Percentiles rank a stretch among this genome's conserved stretches.
Conservation (phyloP, 2,888 invertebrate species). For the Yponomeuta plumbellus region DNA sequence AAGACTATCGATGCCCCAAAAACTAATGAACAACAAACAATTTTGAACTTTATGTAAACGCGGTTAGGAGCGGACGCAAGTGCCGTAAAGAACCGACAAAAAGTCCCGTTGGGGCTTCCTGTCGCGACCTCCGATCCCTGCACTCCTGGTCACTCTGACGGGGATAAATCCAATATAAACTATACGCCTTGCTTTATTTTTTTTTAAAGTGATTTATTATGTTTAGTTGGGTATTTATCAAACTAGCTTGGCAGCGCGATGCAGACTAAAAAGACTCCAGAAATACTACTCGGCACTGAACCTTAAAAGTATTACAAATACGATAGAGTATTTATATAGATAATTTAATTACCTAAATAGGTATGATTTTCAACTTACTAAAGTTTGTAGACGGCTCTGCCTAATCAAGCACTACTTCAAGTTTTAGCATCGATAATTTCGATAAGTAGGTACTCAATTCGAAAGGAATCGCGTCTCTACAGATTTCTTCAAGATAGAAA, state of each 20-base stretch:
- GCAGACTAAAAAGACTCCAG: background rate
- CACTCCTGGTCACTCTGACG: constrained; percentile 42
- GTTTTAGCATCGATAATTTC: no score
- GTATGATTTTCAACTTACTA: no score
- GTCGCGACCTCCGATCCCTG: constrained; percentile 31
- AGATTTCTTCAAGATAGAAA: no score
- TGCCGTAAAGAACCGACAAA: constrained; percentile 45
- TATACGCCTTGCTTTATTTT: constrained; percentile 19
- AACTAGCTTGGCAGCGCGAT: constrained; percentile 40
- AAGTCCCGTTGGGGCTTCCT: constrained; percentile 52
- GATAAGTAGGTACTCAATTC: no score
- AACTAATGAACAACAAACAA: background rate
- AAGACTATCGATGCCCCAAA: background rate
- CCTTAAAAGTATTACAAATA: background rate
- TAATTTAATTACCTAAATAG: no score
- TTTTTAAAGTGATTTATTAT: constrained; percentile 45
- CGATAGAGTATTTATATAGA: no score
- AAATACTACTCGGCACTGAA: background rate
- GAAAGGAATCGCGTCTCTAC: no score
- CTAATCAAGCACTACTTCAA: no score
- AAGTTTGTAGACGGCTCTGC: no score
- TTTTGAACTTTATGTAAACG: background rate
- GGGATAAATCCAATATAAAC: constrained; percentile 30
- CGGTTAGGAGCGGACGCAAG: background rate
- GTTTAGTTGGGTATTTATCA: constrained; percentile 55